phyloP scores from a whole-genome alignment of 2,797 vertebrate genomes.

The Microctenopoma lineatum region DNA sequence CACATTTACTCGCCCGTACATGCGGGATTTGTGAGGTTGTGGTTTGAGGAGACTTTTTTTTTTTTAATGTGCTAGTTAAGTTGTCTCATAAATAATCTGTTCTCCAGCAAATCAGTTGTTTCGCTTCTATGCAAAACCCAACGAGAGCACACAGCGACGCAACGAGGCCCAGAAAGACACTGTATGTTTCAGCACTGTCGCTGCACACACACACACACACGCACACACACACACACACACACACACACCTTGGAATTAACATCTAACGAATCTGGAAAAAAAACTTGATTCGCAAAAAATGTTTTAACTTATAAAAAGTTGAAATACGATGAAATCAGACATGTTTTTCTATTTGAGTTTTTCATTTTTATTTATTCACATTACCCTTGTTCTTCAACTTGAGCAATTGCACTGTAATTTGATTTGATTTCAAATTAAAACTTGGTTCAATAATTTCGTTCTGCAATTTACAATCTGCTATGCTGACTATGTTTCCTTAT shows the following conservation, averaged over 20 bases:
- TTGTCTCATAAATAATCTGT: constrained; percentile 42
- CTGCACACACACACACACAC: constrained; percentile 42
- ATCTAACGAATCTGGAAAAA: constrained; percentile 23
- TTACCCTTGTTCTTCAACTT: constrained; percentile 33
- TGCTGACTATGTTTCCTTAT: constrained; percentile 42
- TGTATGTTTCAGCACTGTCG: constrained; percentile 48
- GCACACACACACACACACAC: constrained; percentile 23
- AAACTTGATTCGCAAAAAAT: constrained; percentile 27
- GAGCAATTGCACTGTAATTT: constrained; percentile 61
- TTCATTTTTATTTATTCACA: constrained; percentile 37
- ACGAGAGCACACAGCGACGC: constrained; percentile 55
- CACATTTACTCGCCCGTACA: constrained; percentile 13
- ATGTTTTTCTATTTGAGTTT: constrained; percentile 26
- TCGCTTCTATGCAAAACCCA: constrained; percentile 79
- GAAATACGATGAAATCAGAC: constrained; percentile 28
- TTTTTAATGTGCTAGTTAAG: constrained; percentile 34
- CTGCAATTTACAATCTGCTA: constrained; percentile 30
- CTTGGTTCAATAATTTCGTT: constrained; percentile 44
- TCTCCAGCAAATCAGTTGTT: constrained; percentile 64
- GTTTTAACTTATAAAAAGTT: constrained; percentile 6
- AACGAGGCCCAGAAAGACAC: constrained; percentile 55
- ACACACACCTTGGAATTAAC: constrained; percentile 16
- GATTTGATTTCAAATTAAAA: constrained; percentile 45
- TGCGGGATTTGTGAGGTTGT: constrained; percentile 20
- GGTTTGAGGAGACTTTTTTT: background rate